Conservation (phyloP, 2,113 vertebrate species). For the Amazona vittata region DNA sequence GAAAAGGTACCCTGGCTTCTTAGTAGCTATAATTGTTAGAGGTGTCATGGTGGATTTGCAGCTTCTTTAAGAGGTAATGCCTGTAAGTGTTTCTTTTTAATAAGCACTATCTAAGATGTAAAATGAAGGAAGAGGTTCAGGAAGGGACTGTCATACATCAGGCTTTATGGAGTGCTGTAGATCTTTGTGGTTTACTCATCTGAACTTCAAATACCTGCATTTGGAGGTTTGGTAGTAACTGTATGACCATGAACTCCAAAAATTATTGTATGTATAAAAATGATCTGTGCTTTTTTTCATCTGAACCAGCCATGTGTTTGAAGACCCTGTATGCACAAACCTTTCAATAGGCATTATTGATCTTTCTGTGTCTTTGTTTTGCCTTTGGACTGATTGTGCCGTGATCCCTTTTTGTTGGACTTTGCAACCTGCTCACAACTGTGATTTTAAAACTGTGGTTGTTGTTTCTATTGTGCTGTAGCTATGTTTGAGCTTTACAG, state of each 20-base stretch:
- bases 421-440: neutral
- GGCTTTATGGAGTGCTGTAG: neutral
- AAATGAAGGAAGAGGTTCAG: slow-evolving; percentile 16
- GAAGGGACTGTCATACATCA: neutral
- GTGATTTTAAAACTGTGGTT: neutral
- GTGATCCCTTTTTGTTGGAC: neutral
- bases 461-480: neutral
- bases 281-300: neutral
- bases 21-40: neutral
- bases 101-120: neutral
- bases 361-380: neutral
- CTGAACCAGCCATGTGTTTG: neutral
- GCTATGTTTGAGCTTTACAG: neutral
- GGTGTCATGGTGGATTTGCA: neutral
- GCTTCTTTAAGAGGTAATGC: slow-evolving; percentile 14
- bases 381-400: neutral
- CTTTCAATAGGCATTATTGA: neutral
- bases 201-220: neutral
- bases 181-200: neutral
- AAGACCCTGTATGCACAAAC: neutral
- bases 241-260: neutral
- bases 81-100: neutral
- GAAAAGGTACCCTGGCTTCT: neutral
- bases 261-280: neutral
- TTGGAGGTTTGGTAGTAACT: neutral